Evolutionary conservation across 1,140 invertebrate genomes (phyloP).

Genomic region (Anadara kagoshimensis): DNA sequence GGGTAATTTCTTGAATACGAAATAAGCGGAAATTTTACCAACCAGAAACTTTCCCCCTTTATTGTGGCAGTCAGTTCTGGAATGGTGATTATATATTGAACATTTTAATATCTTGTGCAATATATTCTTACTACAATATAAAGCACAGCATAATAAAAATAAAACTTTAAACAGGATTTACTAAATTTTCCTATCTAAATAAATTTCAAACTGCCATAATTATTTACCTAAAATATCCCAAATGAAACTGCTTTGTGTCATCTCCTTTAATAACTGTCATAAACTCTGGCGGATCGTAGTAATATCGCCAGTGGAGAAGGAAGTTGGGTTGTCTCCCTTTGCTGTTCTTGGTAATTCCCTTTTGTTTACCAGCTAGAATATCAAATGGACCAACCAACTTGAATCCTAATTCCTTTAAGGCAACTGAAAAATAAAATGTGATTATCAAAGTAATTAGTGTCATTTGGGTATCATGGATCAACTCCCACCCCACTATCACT

Average conservation of each 20-base stretch:
- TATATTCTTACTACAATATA: too few relatives aligned
- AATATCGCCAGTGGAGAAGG: slow-evolving; percentile 89
- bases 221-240: slow-evolving; percentile 86
- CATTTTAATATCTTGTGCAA: too few relatives aligned
- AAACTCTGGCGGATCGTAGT: slow-evolving; percentile 95
- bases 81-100: too few relatives aligned
- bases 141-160: too few relatives aligned
- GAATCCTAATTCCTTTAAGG: slow-evolving; percentile 81
- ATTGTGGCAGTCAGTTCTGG: too few relatives aligned
- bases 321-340: slow-evolving; percentile 79
- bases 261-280: slow-evolving; percentile 78
- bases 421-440: slow-evolving; percentile 73
- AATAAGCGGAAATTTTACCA: too few relatives aligned
- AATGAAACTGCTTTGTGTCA: slow-evolving; percentile 83
- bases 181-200: neutral
- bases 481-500: too few relatives aligned
- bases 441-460: too few relatives aligned
- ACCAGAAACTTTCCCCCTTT: too few relatives aligned
- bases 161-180: neutral
- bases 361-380: slow-evolving; percentile 82
- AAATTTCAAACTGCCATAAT: slow-evolving; percentile 5
- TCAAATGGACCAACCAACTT: slow-evolving; percentile 91
- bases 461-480: too few relatives aligned
- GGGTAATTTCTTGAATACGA: too few relatives aligned
- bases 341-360: slow-evolving; percentile 73